Evolutionary conservation across 2,888 invertebrate species (phyloP).

Genomic region (Tyria jacobaeae): DNA sequence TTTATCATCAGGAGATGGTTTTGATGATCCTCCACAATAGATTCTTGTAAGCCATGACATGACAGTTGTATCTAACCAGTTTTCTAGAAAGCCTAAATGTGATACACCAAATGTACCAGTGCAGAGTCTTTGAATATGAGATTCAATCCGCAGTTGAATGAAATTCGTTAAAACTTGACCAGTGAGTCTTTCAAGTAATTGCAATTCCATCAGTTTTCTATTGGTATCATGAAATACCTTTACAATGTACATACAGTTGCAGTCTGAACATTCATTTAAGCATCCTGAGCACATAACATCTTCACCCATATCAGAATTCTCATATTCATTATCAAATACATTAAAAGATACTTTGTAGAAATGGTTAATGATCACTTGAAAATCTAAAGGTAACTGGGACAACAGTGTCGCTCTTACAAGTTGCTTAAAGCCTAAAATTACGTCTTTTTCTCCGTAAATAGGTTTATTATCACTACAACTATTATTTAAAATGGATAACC

Average conservation of each 20-base stretch:
- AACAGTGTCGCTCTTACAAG: slow-evolving; percentile 89
- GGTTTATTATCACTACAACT: slow-evolving; percentile 75
- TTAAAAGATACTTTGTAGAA: slow-evolving; percentile 93
- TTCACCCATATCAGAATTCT: slow-evolving; percentile 85
- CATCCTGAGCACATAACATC: slow-evolving; percentile 91
- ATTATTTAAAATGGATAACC: slow-evolving; percentile 84
- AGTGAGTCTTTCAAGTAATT: slow-evolving; percentile 92
- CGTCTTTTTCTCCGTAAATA: slow-evolving; percentile 84
- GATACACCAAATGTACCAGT: slow-evolving; percentile 95
- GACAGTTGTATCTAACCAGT: slow-evolving; percentile 95
- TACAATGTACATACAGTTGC: slow-evolving; percentile 88
- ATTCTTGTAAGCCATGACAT: slow-evolving; percentile 95
- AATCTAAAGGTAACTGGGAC: slow-evolving; percentile 90
- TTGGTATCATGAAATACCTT: slow-evolving; percentile 92
- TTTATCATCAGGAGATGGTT: slow-evolving; percentile 85
- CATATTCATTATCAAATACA: slow-evolving; percentile 87
- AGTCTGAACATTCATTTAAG: slow-evolving; percentile 86
- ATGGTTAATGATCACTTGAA: slow-evolving; percentile 89
- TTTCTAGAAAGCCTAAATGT: slow-evolving; percentile 91
- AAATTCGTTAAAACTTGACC: slow-evolving; percentile 94
- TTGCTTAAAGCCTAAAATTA: slow-evolving; percentile 87
- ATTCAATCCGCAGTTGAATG: slow-evolving; percentile 93
- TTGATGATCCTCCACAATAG: slow-evolving; percentile 89
- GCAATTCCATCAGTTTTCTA: slow-evolving; percentile 91
- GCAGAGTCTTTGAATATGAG: slow-evolving; percentile 94